Percentiles rank a stretch among this genome's conserved stretches.
These are phyloP conservation scores for Calliphora vomitoria DNA, from an alignment of 2,888 invertebrate species.

Conservation along the genomic window DNA sequence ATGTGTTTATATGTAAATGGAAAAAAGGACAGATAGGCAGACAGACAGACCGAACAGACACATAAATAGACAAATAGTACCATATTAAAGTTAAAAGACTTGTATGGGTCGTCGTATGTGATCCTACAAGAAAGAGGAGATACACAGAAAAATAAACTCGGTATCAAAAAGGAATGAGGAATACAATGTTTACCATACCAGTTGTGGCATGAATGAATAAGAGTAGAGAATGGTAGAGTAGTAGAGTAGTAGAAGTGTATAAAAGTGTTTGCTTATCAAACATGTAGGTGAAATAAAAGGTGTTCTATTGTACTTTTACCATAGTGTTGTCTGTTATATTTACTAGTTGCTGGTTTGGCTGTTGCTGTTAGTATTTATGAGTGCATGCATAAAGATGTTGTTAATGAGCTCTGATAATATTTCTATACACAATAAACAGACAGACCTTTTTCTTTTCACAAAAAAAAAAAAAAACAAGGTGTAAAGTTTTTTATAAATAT, in stretches of 20 bases:
- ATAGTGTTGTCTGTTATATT: neutral
- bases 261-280: conserved; percentile 75
- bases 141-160: neutral
- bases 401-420: conserved; percentile 60
- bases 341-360: conserved; percentile 69
- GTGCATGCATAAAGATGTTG: conserved; percentile 44
- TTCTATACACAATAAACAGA: neutral
- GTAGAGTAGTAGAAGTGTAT: neutral
- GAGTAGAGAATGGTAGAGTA: neutral
- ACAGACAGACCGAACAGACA: conserved; percentile 61
- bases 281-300: conserved; percentile 42
- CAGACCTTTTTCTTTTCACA: neutral
- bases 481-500: conserved; percentile 13
- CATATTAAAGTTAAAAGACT: conserved; percentile 48
- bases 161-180: neutral
- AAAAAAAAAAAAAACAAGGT: conserved; percentile 24
- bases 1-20: conserved; percentile 60
- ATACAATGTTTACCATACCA: conserved; percentile 40
- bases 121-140: neutral
- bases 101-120: neutral
- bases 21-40: conserved; percentile 62
- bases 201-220: conserved; percentile 48
- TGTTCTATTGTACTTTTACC: neutral
- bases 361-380: conserved; percentile 29
- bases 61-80: conserved; percentile 54